Conservation (phyloP, 2,113 vertebrate genomes). For the Corvus moneduloides region DNA sequence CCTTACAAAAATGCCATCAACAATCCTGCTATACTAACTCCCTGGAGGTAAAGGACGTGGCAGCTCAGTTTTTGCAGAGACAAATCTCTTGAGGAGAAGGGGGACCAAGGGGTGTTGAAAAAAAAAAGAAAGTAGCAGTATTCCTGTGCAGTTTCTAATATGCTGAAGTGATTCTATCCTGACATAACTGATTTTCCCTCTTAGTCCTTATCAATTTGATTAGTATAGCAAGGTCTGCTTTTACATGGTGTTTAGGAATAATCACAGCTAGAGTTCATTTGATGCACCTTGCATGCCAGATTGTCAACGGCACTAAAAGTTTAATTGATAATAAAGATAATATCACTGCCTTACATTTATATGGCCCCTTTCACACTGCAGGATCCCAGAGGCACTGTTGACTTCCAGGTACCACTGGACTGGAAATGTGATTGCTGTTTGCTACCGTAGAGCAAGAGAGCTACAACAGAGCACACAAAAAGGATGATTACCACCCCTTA, state of each 20-base stretch:
- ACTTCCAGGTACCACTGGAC: not conserved
- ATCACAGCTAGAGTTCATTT: constrained; percentile 58
- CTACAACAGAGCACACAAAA: not conserved
- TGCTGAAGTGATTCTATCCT: not conserved
- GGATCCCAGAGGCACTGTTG: constrained; percentile 54
- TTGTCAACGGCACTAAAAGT: constrained; percentile 66
- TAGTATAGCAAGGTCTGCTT: constrained; percentile 35
- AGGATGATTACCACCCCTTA: not conserved
- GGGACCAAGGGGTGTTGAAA: fast-evolving
- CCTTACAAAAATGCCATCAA: not conserved
- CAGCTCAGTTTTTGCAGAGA: not conserved
- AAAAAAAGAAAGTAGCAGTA: not conserved
- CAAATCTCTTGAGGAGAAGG: not conserved
- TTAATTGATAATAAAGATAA: constrained; percentile 74
- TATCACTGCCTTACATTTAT: constrained; percentile 32
- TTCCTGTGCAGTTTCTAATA: not conserved
- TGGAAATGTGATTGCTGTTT: not conserved
- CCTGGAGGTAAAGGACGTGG: not conserved
- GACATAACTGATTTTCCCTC: not conserved
- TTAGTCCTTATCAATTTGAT: constrained; percentile 33
- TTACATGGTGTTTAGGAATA: constrained; percentile 54
- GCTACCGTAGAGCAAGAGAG: not conserved
- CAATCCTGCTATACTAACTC: not conserved
- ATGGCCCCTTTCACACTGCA: constrained; percentile 29
- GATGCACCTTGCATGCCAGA: constrained; percentile 54